Base-by-base conservation (phyloP, 2,797 vertebrate genomes). In the Garrulus glandarius region DNA sequence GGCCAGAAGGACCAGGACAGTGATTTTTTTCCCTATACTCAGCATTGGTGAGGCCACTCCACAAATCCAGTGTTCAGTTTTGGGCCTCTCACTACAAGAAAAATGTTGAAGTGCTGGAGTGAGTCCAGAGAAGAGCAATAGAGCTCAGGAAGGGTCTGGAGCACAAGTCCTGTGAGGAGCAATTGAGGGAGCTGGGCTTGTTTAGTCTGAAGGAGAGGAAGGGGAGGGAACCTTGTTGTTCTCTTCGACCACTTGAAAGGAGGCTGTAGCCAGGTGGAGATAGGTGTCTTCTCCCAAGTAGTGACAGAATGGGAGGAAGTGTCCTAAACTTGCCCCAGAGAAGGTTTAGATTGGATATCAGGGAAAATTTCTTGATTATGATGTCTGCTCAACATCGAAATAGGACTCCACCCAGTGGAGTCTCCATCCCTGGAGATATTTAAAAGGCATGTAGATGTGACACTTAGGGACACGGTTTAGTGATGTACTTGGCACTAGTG, bases 161-260 rank as follows among this genome's bases (percentile, higher is more conserved):
- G 37, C n/a, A 50, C n/a, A 30, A 44, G 15, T 16, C 37, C 39
- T 41, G 5, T 41, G 15, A 53, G 15, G 6, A 65, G 9, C 8
- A 52, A 9, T 12, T 65, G 46, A 46, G 22, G 19, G 13, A 59
- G 14, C 10, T 83, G 41, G 19, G 10, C 2, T 13, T 68, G 24
- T 34, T 83, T 44, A 57, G 4, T 6, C 56, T 16, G 9, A 13
- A 63, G 39, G 10, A 71, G 34, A 29, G 19, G 22, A 53, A 57
- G 19, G 6, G 21, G 11, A 0, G 16, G 22, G 5, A 32, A 59
- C 14, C 52, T 69, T 52, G 15, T 53, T 44, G 15, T 5, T 78
- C 13, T n/a, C 30, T 36, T 41, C 0, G 1, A 18, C 13, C 39
- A 2, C 6, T 37, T 27, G 15, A 41, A 53, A 65, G 18, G 34